These are phyloP conservation scores for Listronotus oregonensis DNA, from an alignment of 1,140 invertebrate genomes.

Conservation along the genomic window DNA sequence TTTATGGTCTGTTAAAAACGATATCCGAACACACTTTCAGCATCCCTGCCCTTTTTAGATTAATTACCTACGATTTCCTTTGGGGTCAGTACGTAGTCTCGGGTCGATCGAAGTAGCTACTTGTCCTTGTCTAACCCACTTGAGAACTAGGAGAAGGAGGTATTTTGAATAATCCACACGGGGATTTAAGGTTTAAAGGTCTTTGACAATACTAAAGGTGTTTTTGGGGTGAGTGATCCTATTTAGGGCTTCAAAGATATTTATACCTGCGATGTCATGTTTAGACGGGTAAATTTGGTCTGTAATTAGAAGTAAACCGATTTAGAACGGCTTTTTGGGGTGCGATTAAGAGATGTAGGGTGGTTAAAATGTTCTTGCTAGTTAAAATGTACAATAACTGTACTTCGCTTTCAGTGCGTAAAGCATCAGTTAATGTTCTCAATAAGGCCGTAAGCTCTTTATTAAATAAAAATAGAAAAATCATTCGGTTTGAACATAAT, in stretches of 20 bases:
- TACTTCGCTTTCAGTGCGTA: no score
- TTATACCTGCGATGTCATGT: conserved; percentile 8
- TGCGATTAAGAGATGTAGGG: conserved; percentile 1
- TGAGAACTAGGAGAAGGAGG: no score
- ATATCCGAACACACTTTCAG: neutral
- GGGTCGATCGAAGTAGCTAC: neutral
- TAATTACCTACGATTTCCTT: neutral
- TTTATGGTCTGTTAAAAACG: conserved; percentile 11
- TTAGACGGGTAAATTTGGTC: conserved; percentile 1
- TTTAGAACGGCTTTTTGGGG: conserved; percentile 1
- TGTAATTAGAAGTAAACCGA: conserved; percentile 6
- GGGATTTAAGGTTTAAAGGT: conserved; percentile 1
- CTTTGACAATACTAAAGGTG: neutral
- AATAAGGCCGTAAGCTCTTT: no score
- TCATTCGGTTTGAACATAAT: no score
- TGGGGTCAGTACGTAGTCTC: neutral
- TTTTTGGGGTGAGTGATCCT: conserved; percentile 11
- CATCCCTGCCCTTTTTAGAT: conserved; percentile 6
- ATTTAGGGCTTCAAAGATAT: conserved; percentile 6
- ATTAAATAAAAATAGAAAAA: no score
- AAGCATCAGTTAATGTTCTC: no score
- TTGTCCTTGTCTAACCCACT: conserved; percentile 1
- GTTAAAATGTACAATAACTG: no score
- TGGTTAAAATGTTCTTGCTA: neutral
- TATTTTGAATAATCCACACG: no score